Percentiles rank a stretch among this genome's conserved stretches.
Conservation (phyloP, 2,888 invertebrate genomes). For the Lamellibrachia columna region DNA sequence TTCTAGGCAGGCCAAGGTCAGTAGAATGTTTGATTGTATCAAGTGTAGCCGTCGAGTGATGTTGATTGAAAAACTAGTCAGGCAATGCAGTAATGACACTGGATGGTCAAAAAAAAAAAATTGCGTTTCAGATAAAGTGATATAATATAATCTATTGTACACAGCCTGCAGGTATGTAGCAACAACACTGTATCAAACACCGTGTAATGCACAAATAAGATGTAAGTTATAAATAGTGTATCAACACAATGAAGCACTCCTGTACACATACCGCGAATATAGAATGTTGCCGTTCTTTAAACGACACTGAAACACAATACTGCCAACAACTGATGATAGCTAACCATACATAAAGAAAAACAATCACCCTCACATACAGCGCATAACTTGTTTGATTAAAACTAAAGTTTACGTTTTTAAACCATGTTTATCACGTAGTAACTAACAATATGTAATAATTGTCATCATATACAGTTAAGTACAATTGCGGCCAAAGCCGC, state of each 20-base stretch:
- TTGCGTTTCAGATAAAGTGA: background rate
- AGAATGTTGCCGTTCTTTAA: background rate
- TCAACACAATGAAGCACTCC: background rate
- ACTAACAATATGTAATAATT: background rate
- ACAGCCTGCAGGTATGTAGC: background rate
- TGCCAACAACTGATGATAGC: no score
- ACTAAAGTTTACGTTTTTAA: background rate
- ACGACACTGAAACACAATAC: background rate
- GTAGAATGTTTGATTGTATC: background rate
- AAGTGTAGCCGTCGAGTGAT: background rate
- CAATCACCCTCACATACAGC: background rate
- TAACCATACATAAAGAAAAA: background rate
- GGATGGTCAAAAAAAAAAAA: background rate
- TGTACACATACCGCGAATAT: background rate
- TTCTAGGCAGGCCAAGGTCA: background rate
- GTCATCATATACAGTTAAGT: background rate
- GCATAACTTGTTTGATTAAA: background rate
- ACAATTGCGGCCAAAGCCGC: background rate
- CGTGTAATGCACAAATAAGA: background rate
- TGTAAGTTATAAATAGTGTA: background rate
- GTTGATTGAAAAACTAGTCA: no score
- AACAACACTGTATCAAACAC: background rate
- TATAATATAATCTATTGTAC: background rate
- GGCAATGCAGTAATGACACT: no score
- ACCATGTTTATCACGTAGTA: background rate